These are phyloP conservation scores for Bombus terrestris DNA, from an alignment of 1,140 invertebrate genomes.

Conservation along the genomic window DNA sequence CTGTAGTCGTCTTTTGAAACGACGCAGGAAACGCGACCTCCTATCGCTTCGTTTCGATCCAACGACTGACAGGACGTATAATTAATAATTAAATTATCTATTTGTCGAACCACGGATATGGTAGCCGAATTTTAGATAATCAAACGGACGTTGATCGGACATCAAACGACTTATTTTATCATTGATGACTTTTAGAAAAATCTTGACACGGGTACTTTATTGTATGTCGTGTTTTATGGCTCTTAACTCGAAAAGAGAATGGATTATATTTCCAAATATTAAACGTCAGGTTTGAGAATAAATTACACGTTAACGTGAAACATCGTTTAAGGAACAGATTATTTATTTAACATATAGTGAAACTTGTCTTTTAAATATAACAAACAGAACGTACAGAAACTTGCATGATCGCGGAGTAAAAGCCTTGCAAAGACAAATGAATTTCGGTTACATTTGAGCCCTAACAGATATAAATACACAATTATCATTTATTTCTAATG, in stretches of 20 bases:
- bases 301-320: too few species aligned
- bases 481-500: too few species aligned
- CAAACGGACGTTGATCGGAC: background rate
- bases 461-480: too few species aligned
- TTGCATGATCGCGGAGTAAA: too few species aligned
- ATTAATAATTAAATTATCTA: constrained; percentile 52
- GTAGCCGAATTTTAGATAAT: constrained; percentile 27
- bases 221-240: background rate
- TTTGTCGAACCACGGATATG: background rate
- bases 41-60: constrained; percentile 23
- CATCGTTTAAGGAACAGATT: too few species aligned
- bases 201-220: background rate
- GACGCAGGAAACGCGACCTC: background rate
- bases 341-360: too few species aligned
- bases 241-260: too few species aligned
- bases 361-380: too few species aligned
- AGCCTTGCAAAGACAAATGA: too few species aligned
- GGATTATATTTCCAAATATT: background rate
- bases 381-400: too few species aligned
- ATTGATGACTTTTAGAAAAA: background rate
- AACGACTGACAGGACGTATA: constrained; percentile 39
- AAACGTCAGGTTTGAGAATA: background rate
- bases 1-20: constrained; percentile 28
- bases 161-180: background rate
- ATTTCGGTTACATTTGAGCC: too few species aligned